These are phyloP conservation scores for Leucopsar rothschildi DNA, from an alignment of 2,113 vertebrate species.

Conservation along the genomic window DNA sequence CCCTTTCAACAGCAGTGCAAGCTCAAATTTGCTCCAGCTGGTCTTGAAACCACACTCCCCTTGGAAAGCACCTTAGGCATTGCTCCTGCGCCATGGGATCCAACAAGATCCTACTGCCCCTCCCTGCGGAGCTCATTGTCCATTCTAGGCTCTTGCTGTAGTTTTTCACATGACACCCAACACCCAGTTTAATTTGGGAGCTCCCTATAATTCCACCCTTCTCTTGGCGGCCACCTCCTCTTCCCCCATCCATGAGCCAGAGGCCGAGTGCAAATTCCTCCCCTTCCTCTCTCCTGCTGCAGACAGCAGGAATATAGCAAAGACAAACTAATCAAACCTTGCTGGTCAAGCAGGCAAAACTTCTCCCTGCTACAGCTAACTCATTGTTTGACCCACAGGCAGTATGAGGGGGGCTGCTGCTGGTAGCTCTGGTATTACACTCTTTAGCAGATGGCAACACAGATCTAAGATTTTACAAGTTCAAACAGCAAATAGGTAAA, in stretches of 20 bases:
- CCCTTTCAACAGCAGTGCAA: neutral
- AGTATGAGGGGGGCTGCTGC: neutral
- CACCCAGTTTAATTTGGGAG: neutral
- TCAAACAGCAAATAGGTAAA: neutral
- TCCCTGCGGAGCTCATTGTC: neutral
- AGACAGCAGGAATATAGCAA: neutral
- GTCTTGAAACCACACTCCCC: neutral
- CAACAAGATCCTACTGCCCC: neutral
- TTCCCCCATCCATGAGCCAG: neutral
- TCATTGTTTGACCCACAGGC: neutral
- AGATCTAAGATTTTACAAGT: neutral
- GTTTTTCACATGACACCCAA: neutral
- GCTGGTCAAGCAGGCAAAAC: neutral
- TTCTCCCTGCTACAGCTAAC: neutral
- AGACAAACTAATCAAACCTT: neutral
- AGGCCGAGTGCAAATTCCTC: neutral
- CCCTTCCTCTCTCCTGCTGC: neutral
- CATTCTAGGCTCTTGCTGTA: neutral
- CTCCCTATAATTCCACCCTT: neutral
- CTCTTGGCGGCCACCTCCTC: neutral
- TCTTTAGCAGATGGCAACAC: neutral
- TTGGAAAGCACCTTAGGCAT: neutral
- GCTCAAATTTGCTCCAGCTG: neutral
- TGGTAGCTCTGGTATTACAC: neutral
- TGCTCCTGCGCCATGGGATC: neutral